A percentile compares a stretch with the other conserved stretches of the same genome.
These are phyloP conservation scores for Pseudoatta argentina DNA, from an alignment of 1,140 invertebrate species.

Conservation along the genomic window DNA sequence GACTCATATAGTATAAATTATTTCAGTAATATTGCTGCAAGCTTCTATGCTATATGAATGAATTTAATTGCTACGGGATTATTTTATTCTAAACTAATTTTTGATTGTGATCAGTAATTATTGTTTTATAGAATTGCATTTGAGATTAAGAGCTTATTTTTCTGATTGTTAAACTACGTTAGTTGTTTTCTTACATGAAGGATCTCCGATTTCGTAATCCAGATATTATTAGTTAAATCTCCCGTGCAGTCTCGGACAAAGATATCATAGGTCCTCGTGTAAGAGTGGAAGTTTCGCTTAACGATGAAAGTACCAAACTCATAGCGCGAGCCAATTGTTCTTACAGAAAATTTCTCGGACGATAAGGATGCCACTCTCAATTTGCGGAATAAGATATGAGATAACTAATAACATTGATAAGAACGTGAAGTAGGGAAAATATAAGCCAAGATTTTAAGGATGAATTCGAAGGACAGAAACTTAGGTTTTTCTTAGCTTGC, in stretches of 20 bases:
- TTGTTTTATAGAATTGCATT: slow-evolving; percentile 2
- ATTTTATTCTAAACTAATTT: background rate
- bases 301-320: slow-evolving; percentile 79
- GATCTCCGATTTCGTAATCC: slow-evolving; percentile 17
- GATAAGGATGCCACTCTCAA: slow-evolving; percentile 78
- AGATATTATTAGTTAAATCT: slow-evolving; percentile 45
- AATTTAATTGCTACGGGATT: background rate
- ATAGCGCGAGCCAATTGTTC: slow-evolving; percentile 78
- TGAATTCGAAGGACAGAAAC: slow-evolving; percentile 38
- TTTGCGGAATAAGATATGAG: slow-evolving; percentile 71
- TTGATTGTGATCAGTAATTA: background rate
- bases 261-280: slow-evolving; percentile 63
- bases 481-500: slow-evolving; percentile 2
- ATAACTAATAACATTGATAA: slow-evolving; percentile 67
- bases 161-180: background rate
- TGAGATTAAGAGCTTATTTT: background rate
- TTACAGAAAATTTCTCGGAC: slow-evolving; percentile 76
- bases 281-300: slow-evolving; percentile 77
- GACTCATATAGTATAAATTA: too few relatives aligned
- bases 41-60: too few relatives aligned
- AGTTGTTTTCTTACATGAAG: slow-evolving; percentile 6
- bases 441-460: slow-evolving; percentile 23
- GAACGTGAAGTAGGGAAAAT: background rate
- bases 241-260: slow-evolving; percentile 38
- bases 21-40: too few relatives aligned